Conservation (phyloP, 2,888 invertebrate species). For the Torymus tubicola region DNA sequence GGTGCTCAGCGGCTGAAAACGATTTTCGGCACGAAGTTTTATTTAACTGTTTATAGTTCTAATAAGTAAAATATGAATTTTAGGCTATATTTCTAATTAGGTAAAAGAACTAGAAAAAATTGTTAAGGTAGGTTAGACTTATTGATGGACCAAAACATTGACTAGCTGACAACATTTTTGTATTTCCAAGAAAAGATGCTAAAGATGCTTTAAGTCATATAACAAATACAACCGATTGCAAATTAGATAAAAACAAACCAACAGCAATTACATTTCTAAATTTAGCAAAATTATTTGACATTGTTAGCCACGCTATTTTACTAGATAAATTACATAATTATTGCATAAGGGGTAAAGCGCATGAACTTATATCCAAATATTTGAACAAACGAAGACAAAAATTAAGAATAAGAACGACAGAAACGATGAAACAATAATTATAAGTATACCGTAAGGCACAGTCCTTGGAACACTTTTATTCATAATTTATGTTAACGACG, state of each 20-base stretch:
- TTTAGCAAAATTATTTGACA: neutral
- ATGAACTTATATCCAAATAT: neutral
- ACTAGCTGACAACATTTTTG: no score
- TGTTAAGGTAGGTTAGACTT: no score
- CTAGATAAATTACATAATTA: neutral
- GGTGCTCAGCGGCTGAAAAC: no score
- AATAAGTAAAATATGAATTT: no score
- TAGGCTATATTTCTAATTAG: no score
- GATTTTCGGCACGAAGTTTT: no score
- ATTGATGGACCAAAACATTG: no score
- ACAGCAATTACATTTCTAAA: neutral
- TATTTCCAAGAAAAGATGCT: conserved; percentile 52
- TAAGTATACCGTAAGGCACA: neutral
- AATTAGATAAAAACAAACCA: neutral
- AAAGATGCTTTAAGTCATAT: neutral
- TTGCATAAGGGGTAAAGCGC: neutral
- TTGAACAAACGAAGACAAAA: neutral
- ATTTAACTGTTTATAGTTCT: no score
- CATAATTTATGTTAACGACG: neutral
- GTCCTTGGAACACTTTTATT: neutral
- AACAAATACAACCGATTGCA: neutral
- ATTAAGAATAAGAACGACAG: neutral
- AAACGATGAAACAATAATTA: neutral
- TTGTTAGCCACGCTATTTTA: neutral
- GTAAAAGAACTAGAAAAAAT: no score